Evolutionary conservation across 2,113 vertebrate species (phyloP), one percentile per base, ranked within the genome.

Genomic region (Xiphophorus maculatus): DNA sequence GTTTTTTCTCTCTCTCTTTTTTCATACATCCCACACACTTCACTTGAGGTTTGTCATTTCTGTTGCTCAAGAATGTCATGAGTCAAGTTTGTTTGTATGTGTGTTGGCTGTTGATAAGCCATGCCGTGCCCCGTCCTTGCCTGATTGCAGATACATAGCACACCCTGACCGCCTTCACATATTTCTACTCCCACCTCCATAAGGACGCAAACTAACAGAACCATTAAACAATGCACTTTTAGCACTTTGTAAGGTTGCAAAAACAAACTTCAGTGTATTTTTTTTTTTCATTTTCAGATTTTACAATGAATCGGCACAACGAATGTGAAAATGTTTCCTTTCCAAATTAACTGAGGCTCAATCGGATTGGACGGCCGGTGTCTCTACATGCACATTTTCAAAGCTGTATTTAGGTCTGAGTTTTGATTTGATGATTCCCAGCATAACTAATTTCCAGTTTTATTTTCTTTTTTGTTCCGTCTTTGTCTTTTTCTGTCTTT

Each of bases 81-180:
- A 89, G 81, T 91, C 84, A 79, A 78, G 63, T 19, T 63, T 77
- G 63, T 85, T 5, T 78, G 61, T 73, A 73, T 73, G 80, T 74
- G 70, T 89, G 84, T 81, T 80, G 15, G 25, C 60, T 61, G 69
- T 80, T 84, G 88, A 92, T 90, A 88, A 87, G 77, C 71, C 51
- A 4, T 66, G 76, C 80, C 81, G 42, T 71, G 74, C 85, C 88
- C 88, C 76, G 84, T 66, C 78, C 63, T 63, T 29, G 80, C 66
- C 68, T 74, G 79, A 87, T 73, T 84, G 63, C 42, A 80, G 58
- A 73, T 67, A 37, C 54, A 66, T 33, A 71, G 63, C 40, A 58
- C 69, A 44, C 44, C 32, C 30, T 42, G 74, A 75, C 70, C 25
- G 74, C 64, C 69, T 48, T 28, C 28, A 77, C 63, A 51, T 27